A percentile compares a stretch with the other conserved stretches of the same genome.
These are phyloP conservation scores for Cyrtonyx montezumae DNA, from an alignment of 2,113 vertebrate species.

Conservation along the genomic window DNA sequence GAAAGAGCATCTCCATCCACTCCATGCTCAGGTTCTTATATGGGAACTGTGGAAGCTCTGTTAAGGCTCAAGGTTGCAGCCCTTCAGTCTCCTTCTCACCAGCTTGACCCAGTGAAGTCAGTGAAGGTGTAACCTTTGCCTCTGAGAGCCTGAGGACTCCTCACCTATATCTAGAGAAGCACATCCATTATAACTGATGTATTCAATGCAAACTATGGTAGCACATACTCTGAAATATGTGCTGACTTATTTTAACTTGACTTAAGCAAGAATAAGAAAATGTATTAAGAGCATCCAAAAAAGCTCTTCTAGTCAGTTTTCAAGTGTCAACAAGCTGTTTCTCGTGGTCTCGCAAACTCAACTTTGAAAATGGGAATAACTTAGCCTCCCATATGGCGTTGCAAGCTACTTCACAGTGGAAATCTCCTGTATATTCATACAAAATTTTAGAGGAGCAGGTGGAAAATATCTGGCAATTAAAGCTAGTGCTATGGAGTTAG, in stretches of 20 bases:
- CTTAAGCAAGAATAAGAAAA: not conserved
- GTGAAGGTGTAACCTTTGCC: not conserved
- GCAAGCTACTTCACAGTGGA: constrained; percentile 47
- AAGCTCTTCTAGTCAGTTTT: constrained; percentile 49
- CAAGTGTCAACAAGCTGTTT: constrained; percentile 67
- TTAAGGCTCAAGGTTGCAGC: not conserved
- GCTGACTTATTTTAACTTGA: constrained; percentile 35
- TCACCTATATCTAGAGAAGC: not conserved
- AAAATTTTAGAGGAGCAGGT: constrained; percentile 56
- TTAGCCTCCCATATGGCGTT: constrained; percentile 62
- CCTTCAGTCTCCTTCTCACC: not conserved
- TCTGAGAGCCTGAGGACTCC: not conserved
- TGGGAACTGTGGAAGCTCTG: not conserved
- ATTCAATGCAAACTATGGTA: not conserved
- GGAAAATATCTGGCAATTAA: constrained; percentile 68
- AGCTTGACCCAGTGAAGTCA: not conserved
- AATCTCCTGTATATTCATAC: constrained; percentile 65
- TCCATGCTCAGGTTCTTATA: not conserved
- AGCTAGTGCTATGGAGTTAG: constrained; percentile 46
- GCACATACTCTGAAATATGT: not conserved
- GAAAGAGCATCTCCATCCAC: not conserved
- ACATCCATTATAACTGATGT: not conserved
- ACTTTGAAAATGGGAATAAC: constrained; percentile 68
- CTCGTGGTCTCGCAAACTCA: constrained; percentile 57
- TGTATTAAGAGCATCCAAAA: constrained; percentile 35